A percentile compares a stretch with the other conserved stretches of the same genome.
phyloP scores from a whole-genome alignment of 2,797 vertebrate genomes.

The Lateolabrax maculatus region DNA sequence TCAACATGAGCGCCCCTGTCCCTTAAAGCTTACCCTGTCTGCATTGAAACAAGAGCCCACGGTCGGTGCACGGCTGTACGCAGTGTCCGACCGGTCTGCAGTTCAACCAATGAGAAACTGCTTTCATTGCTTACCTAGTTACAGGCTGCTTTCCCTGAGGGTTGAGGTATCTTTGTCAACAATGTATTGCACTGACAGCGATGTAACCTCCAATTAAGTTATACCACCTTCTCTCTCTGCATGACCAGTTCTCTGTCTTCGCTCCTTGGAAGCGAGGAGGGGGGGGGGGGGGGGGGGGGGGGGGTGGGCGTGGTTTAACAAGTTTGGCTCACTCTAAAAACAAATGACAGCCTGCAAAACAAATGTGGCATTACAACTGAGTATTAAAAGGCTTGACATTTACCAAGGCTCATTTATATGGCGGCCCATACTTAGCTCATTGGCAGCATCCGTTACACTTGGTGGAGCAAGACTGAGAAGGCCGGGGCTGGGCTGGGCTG shows the following conservation, averaged over 20 bases:
- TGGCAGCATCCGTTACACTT: conserved; percentile 67
- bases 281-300: background rate
- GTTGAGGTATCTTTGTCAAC: conserved; percentile 56
- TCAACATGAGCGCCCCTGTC: conserved; percentile 70
- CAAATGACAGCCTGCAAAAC: conserved; percentile 77
- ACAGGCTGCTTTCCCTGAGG: conserved; percentile 51
- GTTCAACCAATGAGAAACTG: conserved; percentile 62
- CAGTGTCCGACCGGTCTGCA: conserved; percentile 47
- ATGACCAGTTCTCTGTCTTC: conserved; percentile 51
- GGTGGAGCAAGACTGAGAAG: conserved; percentile 53
- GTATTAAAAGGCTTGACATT: conserved; percentile 83
- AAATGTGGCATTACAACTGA: conserved; percentile 75
- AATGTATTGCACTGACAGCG: conserved; percentile 60
- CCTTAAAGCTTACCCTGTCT: conserved; percentile 66
- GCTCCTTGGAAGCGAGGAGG: conserved; percentile 27
- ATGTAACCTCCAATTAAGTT: conserved; percentile 67
- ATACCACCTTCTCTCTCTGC: conserved; percentile 51
- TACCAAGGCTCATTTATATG: conserved; percentile 80
- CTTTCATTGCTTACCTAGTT: conserved; percentile 69
- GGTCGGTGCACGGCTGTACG: conserved; percentile 29
- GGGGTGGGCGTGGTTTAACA: conserved; percentile 46
- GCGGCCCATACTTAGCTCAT: conserved; percentile 66
- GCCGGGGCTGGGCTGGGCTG: conserved; percentile 19
- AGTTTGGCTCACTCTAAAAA: conserved; percentile 68
- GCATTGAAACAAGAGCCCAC: conserved; percentile 46